Percentiles rank a stretch among this genome's conserved stretches.
These are phyloP conservation scores for Eupsilia transversa DNA, from an alignment of 2,888 invertebrate genomes.

Conservation along the genomic window DNA sequence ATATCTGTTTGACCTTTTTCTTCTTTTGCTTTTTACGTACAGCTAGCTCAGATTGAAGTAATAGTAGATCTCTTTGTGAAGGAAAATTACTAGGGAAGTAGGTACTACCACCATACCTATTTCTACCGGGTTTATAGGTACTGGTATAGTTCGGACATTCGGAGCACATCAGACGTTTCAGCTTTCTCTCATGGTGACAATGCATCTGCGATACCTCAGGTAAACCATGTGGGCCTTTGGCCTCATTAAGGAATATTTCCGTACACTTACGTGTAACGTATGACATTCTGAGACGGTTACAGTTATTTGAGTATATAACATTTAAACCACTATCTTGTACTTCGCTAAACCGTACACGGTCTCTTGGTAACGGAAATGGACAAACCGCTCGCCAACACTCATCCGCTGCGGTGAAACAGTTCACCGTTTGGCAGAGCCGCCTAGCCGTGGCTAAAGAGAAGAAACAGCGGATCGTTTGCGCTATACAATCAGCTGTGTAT, in stretches of 20 bases:
- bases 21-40: no score
- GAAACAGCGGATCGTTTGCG: not conserved
- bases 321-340: not conserved
- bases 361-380: conserved; percentile 32
- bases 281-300: not conserved
- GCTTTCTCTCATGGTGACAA: not conserved
- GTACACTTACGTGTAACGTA: not conserved
- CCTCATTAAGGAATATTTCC: not conserved
- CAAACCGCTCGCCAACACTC: not conserved
- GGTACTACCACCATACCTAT: no score
- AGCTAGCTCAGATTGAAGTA: no score
- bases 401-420: not conserved
- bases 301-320: not conserved
- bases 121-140: no score
- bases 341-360: not conserved
- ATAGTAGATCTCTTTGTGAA: no score
- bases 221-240: not conserved
- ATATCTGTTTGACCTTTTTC: no score
- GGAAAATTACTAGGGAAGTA: no score
- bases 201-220: not conserved
- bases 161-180: not conserved
- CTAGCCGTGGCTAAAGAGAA: not conserved
- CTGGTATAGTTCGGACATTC: no score
- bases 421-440: not conserved
- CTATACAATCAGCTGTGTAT: not conserved